Conservation (phyloP, 2,797 vertebrate species). For the Cuculus canorus region DNA sequence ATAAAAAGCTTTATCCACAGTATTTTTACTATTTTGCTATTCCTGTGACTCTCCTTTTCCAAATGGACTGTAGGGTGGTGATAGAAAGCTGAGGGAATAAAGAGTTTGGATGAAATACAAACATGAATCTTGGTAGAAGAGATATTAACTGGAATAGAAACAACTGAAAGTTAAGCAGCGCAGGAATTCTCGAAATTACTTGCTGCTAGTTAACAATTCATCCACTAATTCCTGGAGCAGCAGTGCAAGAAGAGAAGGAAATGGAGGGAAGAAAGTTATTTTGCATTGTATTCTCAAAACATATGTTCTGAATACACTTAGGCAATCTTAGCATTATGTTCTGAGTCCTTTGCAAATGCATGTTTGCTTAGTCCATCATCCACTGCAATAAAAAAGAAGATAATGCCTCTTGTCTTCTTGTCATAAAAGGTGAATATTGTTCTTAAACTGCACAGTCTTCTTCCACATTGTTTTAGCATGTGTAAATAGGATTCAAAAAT, state of each 20-base stretch:
- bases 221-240: not conserved
- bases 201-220: not conserved
- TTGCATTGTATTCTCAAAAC: not conserved
- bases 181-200: not conserved
- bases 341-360: not conserved
- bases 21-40: not conserved
- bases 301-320: not conserved
- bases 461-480: not conserved
- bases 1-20: not conserved
- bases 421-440: not conserved
- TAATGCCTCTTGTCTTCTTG: not conserved
- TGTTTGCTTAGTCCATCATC: not conserved
- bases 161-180: not conserved
- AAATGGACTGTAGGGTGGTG: not conserved
- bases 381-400: not conserved
- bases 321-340: accelerated
- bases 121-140: not conserved
- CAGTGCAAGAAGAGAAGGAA: not conserved
- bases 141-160: not conserved
- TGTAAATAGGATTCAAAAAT: not conserved
- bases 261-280: not conserved
- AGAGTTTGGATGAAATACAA: not conserved
- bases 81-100: not conserved
- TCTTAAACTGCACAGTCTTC: not conserved
- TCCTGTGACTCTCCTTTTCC: not conserved